These are phyloP conservation scores for Gavia stellata DNA, from an alignment of 2,113 vertebrate genomes.

Conservation along the genomic window DNA sequence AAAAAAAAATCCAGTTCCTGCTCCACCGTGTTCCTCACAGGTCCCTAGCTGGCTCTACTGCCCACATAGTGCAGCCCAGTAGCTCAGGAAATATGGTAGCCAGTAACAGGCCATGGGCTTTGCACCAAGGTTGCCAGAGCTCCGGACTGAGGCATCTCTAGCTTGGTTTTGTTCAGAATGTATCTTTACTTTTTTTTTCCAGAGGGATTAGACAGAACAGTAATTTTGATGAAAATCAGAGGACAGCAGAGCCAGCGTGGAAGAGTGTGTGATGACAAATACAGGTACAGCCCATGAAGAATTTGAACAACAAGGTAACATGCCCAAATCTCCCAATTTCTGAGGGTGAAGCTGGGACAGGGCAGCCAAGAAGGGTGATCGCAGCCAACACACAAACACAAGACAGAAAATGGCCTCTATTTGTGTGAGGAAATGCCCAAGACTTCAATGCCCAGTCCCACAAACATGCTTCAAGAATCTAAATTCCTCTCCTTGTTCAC, in stretches of 20 bases:
- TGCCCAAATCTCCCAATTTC: neutral
- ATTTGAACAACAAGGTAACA: neutral
- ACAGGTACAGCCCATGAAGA: neutral
- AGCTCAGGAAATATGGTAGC: neutral
- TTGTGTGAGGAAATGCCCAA: neutral
- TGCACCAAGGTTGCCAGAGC: accelerated
- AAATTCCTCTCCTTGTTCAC: accelerated
- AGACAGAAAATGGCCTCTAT: neutral
- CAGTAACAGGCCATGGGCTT: neutral
- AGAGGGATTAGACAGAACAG: neutral
- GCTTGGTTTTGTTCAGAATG: accelerated
- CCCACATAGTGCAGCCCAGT: neutral
- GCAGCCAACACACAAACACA: neutral
- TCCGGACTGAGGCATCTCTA: neutral
- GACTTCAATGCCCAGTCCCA: neutral
- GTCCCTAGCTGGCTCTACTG: neutral
- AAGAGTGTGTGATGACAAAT: neutral
- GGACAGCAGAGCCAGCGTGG: neutral
- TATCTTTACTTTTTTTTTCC: neutral
- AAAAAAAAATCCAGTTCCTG: neutral
- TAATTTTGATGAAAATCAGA: neutral
- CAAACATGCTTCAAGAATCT: neutral
- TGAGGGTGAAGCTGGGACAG: accelerated
- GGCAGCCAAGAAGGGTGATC: neutral
- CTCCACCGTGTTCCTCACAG: accelerated